Conservation (phyloP, 1,140 invertebrate species). For the Drosophila nasuta region DNA sequence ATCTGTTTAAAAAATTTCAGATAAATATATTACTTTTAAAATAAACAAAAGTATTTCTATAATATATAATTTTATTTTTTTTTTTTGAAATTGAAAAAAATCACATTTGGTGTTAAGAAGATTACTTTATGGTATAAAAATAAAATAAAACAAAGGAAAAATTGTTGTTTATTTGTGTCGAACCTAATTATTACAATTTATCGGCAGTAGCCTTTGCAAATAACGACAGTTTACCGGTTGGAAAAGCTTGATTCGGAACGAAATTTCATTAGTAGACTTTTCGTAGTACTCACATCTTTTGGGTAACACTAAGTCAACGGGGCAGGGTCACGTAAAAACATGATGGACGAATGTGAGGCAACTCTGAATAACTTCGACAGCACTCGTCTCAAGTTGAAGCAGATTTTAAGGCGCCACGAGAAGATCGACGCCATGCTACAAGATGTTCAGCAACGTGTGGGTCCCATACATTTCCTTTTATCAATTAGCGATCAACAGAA, state of each 20-base stretch:
- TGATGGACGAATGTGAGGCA: background rate
- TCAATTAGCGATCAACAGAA: slow-evolving; percentile 7
- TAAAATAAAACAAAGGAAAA: no score
- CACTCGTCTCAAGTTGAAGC: slow-evolving; percentile 24
- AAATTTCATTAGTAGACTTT: slow-evolving; percentile 2
- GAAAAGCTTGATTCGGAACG: background rate
- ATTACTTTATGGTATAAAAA: no score
- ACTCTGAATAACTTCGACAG: background rate
- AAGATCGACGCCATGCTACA: slow-evolving; percentile 22
- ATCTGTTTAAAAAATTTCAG: no score
- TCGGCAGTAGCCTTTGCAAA: background rate
- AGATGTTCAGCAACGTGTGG: slow-evolving; percentile 3
- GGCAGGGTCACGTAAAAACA: background rate
- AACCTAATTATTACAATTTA: no score
- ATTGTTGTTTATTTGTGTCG: no score
- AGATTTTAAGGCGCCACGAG: slow-evolving; percentile 15
- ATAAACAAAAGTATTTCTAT: no score
- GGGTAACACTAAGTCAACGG: background rate
- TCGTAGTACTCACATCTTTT: background rate
- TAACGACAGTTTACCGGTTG: background rate
- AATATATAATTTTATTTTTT: no score
- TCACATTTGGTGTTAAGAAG: no score
- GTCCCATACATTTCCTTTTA: slow-evolving; percentile 17
- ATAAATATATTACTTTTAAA: no score
- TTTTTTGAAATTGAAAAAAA: no score